Conservation (phyloP, 2,797 vertebrate species). For the Schizopygopsis malacanthus region DNA sequence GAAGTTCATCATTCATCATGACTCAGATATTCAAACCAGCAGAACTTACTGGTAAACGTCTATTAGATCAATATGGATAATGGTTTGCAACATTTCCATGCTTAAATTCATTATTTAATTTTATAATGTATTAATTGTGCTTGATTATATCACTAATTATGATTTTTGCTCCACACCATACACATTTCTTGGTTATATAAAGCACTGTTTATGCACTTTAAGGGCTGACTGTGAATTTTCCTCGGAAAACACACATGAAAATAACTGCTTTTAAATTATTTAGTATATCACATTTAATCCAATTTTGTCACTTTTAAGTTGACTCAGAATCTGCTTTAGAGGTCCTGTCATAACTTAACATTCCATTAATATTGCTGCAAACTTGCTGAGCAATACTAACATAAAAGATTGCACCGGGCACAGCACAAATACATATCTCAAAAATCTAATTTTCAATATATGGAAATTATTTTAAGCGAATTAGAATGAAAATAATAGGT, state of each 20-base stretch:
- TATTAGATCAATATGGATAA: not conserved
- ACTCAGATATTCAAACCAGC: not conserved
- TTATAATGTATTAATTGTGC: not conserved
- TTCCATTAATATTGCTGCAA: not conserved
- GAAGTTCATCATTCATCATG: not conserved
- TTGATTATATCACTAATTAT: not conserved
- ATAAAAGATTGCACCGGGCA: not conserved
- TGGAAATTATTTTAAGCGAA: not conserved
- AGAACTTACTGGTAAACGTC: not conserved
- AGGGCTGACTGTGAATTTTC: not conserved
- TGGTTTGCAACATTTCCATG: not conserved
- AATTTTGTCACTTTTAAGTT: not conserved
- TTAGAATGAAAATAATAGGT: not conserved
- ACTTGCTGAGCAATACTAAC: not conserved
- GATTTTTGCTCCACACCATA: not conserved
- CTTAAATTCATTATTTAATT: no score
- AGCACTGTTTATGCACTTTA: not conserved
- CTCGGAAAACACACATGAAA: not conserved
- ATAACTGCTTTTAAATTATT: not conserved
- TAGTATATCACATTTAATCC: not conserved
- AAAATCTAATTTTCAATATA: not conserved
- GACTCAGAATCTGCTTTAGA: not conserved
- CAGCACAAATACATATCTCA: not conserved
- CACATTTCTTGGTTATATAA: not conserved
- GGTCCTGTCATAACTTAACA: not conserved